These are phyloP conservation scores for Corythaeola cristata DNA, from an alignment of 2,113 vertebrate genomes.

Conservation along the genomic window DNA sequence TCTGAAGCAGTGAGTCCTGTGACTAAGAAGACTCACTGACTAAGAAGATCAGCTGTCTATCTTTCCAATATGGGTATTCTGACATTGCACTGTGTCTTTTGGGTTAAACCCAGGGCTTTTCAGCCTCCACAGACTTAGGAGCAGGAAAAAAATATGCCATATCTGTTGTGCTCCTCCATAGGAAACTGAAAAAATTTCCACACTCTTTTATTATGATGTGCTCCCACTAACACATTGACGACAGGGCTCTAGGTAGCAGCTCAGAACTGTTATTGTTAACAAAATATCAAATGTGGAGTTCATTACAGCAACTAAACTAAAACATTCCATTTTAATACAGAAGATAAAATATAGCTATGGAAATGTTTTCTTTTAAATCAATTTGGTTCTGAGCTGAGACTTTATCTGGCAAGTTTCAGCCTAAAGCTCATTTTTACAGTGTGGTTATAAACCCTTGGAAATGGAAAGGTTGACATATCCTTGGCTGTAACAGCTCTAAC, in stretches of 20 bases:
- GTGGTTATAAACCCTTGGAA: slow-evolving; percentile 3
- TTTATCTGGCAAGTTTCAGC: slow-evolving; percentile 1
- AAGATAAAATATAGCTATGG: background rate
- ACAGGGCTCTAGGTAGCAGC: background rate
- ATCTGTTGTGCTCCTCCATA: background rate
- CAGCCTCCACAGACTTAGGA: background rate
- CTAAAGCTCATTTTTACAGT: slow-evolving; percentile 17
- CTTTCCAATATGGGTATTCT: background rate
- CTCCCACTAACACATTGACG: background rate
- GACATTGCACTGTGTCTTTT: background rate
- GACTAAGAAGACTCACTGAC: background rate
- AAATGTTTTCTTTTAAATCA: slow-evolving; percentile 10
- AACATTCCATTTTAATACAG: background rate
- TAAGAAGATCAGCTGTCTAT: background rate
- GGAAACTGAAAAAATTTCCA: background rate
- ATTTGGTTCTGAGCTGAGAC: background rate
- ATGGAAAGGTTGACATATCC: background rate
- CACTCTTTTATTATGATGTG: background rate
- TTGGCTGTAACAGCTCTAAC: background rate
- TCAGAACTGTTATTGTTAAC: background rate
- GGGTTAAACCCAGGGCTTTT: background rate
- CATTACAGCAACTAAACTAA: background rate
- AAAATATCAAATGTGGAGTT: background rate
- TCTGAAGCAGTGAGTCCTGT: background rate
- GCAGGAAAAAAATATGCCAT: background rate